Percentiles rank a stretch among this genome's conserved stretches.
Evolutionary conservation across 2,113 vertebrate genomes (phyloP).

Genomic region (Syngnathus typhle): DNA sequence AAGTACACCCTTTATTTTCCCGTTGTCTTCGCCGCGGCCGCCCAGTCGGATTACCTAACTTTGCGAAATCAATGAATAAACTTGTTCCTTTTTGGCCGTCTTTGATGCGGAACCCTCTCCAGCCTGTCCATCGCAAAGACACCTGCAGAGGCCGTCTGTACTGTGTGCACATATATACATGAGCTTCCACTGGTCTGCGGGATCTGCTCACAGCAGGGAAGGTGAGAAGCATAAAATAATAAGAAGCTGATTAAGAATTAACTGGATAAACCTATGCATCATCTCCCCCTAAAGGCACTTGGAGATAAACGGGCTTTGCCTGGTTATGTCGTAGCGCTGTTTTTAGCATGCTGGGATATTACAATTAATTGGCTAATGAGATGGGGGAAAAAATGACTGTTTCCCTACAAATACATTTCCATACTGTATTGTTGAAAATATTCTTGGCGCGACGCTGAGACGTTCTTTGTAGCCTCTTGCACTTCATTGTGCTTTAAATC

Average conservation of each 20-base stretch:
- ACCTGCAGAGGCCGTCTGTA: conserved; percentile 9
- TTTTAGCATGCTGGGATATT: neutral
- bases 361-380: conserved; percentile 3
- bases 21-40: conserved; percentile 4
- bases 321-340: neutral
- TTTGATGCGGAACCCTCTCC: conserved; percentile 18
- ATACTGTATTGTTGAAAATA: too few relatives aligned
- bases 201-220: neutral
- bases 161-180: neutral
- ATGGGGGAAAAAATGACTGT: neutral
- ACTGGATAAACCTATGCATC: conserved; percentile 14
- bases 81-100: conserved; percentile 27
- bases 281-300: neutral
- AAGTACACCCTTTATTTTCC: conserved; percentile 27
- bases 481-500: neutral
- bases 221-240: neutral
- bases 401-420: neutral
- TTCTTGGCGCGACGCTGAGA: neutral
- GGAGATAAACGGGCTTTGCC: neutral
- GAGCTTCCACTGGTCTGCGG: conserved; percentile 11
- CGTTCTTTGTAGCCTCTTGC: neutral
- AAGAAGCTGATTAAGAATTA: conserved; percentile 4
- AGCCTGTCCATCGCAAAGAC: conserved; percentile 29
- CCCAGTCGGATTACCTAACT: conserved; percentile 22
- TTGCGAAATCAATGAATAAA: conserved; percentile 50